Conservation (phyloP, 1,140 invertebrate genomes). For the Conus ventricosus region DNA sequence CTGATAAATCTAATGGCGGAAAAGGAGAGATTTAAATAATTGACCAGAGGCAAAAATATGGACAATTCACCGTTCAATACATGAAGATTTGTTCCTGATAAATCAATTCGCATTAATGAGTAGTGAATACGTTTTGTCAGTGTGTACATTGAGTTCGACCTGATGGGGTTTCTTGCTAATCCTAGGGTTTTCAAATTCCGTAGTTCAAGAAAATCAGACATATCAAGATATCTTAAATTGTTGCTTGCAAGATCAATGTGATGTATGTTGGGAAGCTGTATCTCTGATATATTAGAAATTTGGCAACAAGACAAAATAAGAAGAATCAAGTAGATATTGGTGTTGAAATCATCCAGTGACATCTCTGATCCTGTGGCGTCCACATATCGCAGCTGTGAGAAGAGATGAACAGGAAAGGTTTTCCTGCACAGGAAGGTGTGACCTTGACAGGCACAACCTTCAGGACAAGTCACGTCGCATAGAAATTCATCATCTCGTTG, state of each 20-base stretch:
- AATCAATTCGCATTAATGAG: neutral
- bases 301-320: neutral
- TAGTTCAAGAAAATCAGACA: slow-evolving; percentile 9
- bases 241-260: slow-evolving; percentile 28
- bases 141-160: neutral
- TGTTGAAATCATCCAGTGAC: neutral
- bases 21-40: neutral
- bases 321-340: neutral
- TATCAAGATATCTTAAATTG: neutral
- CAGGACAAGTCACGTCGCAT: neutral
- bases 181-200: slow-evolving; percentile 18
- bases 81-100: neutral
- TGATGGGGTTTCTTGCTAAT: slow-evolving; percentile 13
- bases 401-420: neutral
- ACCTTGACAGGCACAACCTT: neutral
- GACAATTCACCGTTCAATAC: slow-evolving; percentile 8
- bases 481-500: neutral
- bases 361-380: neutral
- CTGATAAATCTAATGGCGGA: neutral
- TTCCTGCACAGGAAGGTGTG: neutral
- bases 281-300: slow-evolving; percentile 7
- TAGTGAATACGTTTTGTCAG: neutral
- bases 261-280: neutral
- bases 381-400: neutral
- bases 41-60: neutral